Conservation (phyloP, 2,888 invertebrate genomes). For the Tinea semifulvella region DNA sequence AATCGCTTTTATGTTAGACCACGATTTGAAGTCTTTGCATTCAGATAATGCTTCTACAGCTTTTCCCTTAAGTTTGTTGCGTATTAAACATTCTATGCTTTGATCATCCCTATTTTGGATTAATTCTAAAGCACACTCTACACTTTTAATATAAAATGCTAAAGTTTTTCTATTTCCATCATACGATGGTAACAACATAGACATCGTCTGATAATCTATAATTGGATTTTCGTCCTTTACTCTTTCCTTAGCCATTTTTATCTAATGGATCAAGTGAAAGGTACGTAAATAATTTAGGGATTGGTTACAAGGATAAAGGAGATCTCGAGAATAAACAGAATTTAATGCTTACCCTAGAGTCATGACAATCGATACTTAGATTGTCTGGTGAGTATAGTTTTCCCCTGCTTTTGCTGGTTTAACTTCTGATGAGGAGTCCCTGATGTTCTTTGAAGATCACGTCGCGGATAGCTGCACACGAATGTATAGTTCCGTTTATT, state of each 20-base stretch:
- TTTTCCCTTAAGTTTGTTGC: conserved; percentile 21
- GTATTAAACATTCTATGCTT: conserved; percentile 21
- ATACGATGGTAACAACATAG: conserved; percentile 20
- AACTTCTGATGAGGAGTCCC: too few relatives aligned
- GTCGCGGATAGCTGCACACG: too few relatives aligned
- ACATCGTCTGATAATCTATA: conserved; percentile 1
- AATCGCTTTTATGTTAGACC: conserved; percentile 19
- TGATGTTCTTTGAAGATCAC: too few relatives aligned
- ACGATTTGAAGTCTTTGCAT: conserved; percentile 14
- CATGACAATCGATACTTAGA: too few relatives aligned
- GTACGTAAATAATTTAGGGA: background rate
- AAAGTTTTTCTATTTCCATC: conserved; percentile 24
- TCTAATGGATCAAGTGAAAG: background rate
- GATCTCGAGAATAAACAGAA: conserved; percentile 13
- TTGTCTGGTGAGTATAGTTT: too few relatives aligned
- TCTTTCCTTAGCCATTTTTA: too few relatives aligned
- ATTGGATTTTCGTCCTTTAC: too few relatives aligned
- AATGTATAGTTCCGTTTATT: too few relatives aligned
- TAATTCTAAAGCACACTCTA: conserved; percentile 22
- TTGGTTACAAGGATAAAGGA: background rate
- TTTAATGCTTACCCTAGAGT: conserved; percentile 22
- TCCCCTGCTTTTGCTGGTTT: too few relatives aligned
- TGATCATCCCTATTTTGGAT: conserved; percentile 11
- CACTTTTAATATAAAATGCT: conserved; percentile 22
- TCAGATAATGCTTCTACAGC: conserved; percentile 20